Conservation (phyloP, 2,888 invertebrate species). For the Onchidella celtica region DNA sequence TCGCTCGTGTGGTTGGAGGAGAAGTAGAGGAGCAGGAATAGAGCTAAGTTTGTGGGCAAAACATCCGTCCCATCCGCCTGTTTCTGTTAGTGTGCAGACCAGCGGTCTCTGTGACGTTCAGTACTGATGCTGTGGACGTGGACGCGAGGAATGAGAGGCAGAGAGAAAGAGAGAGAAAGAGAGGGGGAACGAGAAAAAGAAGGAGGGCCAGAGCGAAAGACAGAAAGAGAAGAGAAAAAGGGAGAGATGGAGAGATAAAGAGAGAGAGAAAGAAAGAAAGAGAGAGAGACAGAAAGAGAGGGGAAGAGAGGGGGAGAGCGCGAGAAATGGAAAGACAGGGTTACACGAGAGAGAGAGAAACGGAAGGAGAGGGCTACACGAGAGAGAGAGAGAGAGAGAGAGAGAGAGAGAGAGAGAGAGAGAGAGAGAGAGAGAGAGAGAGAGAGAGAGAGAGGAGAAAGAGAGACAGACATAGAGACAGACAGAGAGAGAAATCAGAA, state of each 20-base stretch:
- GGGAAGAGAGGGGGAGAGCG: neutral
- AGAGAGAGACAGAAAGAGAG: conserved; percentile 8
- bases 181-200: neutral
- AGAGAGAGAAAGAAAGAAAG: conserved; percentile 31
- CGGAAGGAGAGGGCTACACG: too few species aligned
- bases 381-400: conserved; percentile 26
- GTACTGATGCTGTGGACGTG: neutral
- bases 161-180: neutral
- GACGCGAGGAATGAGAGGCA: neutral
- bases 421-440: neutral
- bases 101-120: too few species aligned
- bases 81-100: too few species aligned
- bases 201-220: neutral
- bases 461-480: neutral
- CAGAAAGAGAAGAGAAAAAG: neutral
- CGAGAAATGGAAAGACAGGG: neutral
- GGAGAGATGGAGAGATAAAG: conserved; percentile 27
- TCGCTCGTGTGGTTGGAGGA: neutral
- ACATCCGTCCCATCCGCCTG: too few species aligned
- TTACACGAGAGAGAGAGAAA: neutral
- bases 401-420: neutral
- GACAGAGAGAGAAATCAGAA: neutral
- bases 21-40: neutral
- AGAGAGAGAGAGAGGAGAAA: neutral
- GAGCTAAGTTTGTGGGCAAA: too few species aligned